Percentiles rank a stretch among this genome's conserved stretches.
These are phyloP conservation scores for Pecten maximus DNA, from an alignment of 2,888 invertebrate species.

Conservation along the genomic window DNA sequence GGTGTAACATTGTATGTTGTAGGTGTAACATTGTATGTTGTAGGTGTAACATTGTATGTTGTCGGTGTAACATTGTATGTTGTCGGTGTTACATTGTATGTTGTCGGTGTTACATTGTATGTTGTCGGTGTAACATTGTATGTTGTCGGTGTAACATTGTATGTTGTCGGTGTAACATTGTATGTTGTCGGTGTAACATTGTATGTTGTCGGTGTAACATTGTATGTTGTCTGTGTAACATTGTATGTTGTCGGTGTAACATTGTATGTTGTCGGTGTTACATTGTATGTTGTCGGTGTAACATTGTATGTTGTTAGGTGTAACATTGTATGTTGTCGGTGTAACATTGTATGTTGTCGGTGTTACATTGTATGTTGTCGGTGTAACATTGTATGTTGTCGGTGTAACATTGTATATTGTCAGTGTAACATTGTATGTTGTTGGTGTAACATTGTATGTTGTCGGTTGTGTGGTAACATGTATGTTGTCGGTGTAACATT, in stretches of 20 bases:
- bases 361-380: too few relatives aligned
- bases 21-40: too few relatives aligned
- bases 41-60: not conserved
- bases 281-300: too few relatives aligned
- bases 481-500: not conserved
- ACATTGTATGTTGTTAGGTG: too few relatives aligned
- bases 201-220: conserved; percentile 50
- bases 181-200: not conserved
- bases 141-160: not conserved
- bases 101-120: not conserved
- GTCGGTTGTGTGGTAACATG: not conserved
- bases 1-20: not conserved
- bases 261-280: too few relatives aligned
- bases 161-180: not conserved
- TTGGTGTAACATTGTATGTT: not conserved
- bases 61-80: not conserved
- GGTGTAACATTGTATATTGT: not conserved
- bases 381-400: not conserved
- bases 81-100: not conserved
- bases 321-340: too few relatives aligned
- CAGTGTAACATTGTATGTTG: not conserved
- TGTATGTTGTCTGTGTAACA: too few relatives aligned
- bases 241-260: too few relatives aligned
- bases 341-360: too few relatives aligned
- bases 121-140: not conserved